Percentiles rank a stretch among this genome's conserved stretches.
Conservation (phyloP, 1,140 invertebrate species). For the Microplitis demolitor region DNA sequence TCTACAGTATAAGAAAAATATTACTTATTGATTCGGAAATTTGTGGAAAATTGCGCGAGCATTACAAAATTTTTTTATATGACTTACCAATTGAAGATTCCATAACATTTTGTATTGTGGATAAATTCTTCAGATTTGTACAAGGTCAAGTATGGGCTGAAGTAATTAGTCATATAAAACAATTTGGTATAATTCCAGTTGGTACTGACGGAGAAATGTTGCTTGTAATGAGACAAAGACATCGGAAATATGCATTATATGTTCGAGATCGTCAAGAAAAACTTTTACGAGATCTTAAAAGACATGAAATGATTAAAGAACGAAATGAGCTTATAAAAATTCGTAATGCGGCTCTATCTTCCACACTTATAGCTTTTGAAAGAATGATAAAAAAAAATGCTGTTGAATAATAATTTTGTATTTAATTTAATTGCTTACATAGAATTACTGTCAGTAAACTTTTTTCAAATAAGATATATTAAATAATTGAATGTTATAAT, state of each 20-base stretch:
- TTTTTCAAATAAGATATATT: no score
- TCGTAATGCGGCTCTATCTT: constrained; percentile 33
- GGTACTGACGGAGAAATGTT: constrained; percentile 43
- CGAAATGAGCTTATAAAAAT: constrained; percentile 36
- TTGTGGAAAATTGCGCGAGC: constrained; percentile 32
- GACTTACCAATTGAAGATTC: constrained; percentile 38
- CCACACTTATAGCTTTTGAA: constrained; percentile 35
- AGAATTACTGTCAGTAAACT: no score
- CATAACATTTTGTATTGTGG: constrained; percentile 38
- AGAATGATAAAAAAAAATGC: constrained; percentile 25
- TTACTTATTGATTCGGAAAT: constrained; percentile 33
- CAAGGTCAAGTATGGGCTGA: constrained; percentile 45
- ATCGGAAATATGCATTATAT: constrained; percentile 30
- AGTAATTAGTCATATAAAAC: constrained; percentile 36
- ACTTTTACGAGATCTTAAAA: constrained; percentile 19
- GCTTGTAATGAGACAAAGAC: constrained; percentile 38
- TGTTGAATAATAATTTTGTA: no score
- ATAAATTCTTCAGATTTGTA: constrained; percentile 42
- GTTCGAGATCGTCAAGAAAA: constrained; percentile 35
- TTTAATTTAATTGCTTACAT: no score
- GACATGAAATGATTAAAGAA: constrained; percentile 28
- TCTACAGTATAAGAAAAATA: constrained; percentile 42
- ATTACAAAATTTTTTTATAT: constrained; percentile 39
- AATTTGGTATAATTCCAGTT: constrained; percentile 35
- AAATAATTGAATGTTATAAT: no score